These are phyloP conservation scores for Nemurella pictetii DNA, from an alignment of 2,888 invertebrate genomes.

Conservation along the genomic window DNA sequence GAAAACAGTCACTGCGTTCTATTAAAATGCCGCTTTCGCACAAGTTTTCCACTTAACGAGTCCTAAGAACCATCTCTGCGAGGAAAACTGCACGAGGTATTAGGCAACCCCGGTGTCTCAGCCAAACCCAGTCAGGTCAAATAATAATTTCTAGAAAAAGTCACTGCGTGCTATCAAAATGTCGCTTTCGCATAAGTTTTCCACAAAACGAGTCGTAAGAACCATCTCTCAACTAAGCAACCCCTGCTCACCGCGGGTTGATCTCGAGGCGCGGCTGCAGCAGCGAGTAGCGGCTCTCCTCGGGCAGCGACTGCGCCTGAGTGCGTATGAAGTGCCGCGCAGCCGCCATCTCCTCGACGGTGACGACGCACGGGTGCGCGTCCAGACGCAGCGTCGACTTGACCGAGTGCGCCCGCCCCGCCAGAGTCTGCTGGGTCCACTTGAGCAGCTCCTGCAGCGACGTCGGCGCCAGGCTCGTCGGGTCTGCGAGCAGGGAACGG, in stretches of 20 bases:
- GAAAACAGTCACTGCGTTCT: no score
- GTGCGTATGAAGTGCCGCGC: conserved; percentile 93
- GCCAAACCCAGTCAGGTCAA: no score
- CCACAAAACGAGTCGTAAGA: no score
- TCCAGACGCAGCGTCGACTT: conserved; percentile 83
- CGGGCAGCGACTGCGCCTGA: conserved; percentile 77
- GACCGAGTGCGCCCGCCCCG: conserved; percentile 79
- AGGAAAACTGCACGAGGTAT: no score
- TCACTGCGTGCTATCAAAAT: no score
- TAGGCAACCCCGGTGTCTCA: no score
- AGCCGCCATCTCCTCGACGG: conserved; percentile 95
- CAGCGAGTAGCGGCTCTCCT: conserved; percentile 82
- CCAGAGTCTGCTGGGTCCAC: conserved; percentile 76
- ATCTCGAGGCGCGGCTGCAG: conserved; percentile 92
- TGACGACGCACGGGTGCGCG: conserved; percentile 91
- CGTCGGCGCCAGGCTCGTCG: conserved; percentile 69
- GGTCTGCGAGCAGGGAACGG: conserved; percentile 52
- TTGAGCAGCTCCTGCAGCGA: conserved; percentile 78
- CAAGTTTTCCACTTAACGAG: no score
- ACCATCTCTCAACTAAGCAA: no score
- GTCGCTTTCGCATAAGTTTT: no score
- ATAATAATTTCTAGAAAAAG: no score
- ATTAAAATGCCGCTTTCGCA: no score
- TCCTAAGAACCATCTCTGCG: no score
- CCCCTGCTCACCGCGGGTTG: conserved; percentile 76